Base-by-base conservation (phyloP, 2,888 invertebrate species). In the Netelia inedita region DNA sequence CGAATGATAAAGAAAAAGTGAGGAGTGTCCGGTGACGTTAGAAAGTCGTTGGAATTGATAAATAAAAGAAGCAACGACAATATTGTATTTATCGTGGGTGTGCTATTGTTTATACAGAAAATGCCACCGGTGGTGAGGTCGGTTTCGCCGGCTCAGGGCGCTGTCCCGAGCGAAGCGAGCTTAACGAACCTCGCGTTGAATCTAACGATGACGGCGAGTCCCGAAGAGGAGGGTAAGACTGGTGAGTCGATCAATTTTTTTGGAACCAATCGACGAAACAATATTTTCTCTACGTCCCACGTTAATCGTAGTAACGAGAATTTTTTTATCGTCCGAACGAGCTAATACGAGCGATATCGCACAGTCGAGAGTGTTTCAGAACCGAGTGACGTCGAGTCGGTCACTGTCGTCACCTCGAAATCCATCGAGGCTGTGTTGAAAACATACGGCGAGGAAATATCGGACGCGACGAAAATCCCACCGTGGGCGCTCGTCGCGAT, bases 401-500 rank as follows among this genome's bases (percentile, higher is more conserved):
- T 87, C 41, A 89, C 89, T 21, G 87, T 69, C 11, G 82, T 87
- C 5, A 89, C 91, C 43, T 88, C 91, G 75, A 93, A 90, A 59
- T 89, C 88, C 57, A 81, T 92, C 46, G 94, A 93, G 85, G 94
- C 89, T 65, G 89, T 92, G 65, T 81, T 95, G 83, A 95, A 95
- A 87, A 94, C 94, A 65, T 94, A 95, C 83, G 95, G 96, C 23
- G 95, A 95, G 35, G 95, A 95, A 43, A 90, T 97, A 53, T 96
- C 96, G 43, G 95, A 96, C 85, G 96, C 96, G 91, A 96, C 97
- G 92, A 97, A 97, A 87, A 96, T 98, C 93, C 97, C 98, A 87
- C 95, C 96, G 90, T 98, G 98, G 97, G 97, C 96, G 86, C 95
- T 98, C 83, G 97, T 98, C 81, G 96, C 97, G 89, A 97, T 98